Evolutionary conservation across 2,113 vertebrate genomes (phyloP), one percentile per base, ranked within the genome.

Genomic region (Mastomys natalensis): DNA sequence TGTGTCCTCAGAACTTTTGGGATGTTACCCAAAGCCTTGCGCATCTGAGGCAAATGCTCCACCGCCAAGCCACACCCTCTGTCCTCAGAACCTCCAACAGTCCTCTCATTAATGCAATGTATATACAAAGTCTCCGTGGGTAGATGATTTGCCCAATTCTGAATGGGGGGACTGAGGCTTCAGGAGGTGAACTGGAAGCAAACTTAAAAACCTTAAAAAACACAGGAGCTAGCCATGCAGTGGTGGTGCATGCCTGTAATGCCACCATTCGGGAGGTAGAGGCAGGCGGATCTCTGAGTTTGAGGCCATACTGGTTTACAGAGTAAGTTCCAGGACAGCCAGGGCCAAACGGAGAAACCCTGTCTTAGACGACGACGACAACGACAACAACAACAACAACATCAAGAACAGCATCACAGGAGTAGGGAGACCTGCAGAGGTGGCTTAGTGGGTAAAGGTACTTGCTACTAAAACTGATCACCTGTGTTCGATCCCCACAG

Each of bases 161-260:
- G 94, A 70, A 51, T 22, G 72, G 85, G 85, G 87, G 93, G 93
- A 93, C 22, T 17, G 51, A 97, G 82, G 77, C 34, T 68, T 16
- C 31, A 12, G 84, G 72, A 94, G 60, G 40, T 51, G 78, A 92
- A 89, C 81, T 86, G 70, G 86, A 94, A 45, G 43, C 45, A 90
- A 95, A 95, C 29, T 91, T 34, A 60, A 29, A n/a, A 91, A n/a
- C 53, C 80, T 92, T 60, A 29, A 85, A 93, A 93, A 95, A 43
- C 22, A 21, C 3, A 73, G 26, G 66, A 22, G 29, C 82, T 29
- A 72, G 37, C 70, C 37, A n/a, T 5, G 13, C 7, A n/a, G 70
- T 19, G 70, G 70, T 72, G 37, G 68, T 8, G 17, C 34, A 72
- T 8, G 37, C 37, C 37, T 72, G n/a, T 40, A 72, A 72, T 72